Base-by-base conservation (phyloP, 1,140 invertebrate genomes). In the Pseudomyrmex flavicornis region DNA sequence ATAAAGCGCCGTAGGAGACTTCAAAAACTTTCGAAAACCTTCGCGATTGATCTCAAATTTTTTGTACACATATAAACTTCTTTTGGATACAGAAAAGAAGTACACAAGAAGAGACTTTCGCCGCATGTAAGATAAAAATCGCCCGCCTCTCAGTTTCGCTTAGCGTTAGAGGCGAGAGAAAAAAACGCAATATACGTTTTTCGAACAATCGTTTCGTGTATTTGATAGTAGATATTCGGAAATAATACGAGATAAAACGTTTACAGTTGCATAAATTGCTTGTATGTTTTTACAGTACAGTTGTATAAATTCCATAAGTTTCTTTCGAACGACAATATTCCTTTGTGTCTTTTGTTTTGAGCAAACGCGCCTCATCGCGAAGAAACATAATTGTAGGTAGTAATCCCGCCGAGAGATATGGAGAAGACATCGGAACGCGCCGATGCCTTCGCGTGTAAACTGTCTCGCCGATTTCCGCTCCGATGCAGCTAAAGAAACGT, bases 391-490 rank as follows among this genome's bases (percentile, higher is more conserved):
- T 75, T 75, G 59, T 15, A 50, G 10, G 59, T 35, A 75, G 7
- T 63, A 35, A 35, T 35, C 35, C 46, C 44, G 44, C n/a, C 1
- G 46, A 76, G 66, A 54, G 22, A 66, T 76, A 66, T 26, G 52
- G 26, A 35, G 35, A 44, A 56, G 9, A 77, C n/a, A 22, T 54
- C 13, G 74, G 26, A 66, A 66, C 62, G 48, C 62, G 48, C 26
- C 20, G 26, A 26, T 89, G 83, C 62, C 63, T 46, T 12, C 35
- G 17, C 44, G 20, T 68, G 62, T 70, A 69, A 66, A 69, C 54
- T 7, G 76, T 58, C 65, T 79, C 68, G 76, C 50, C 65, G 44
- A 79, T 80, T 80, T 80, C 76, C 76, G 76, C 66, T 35, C 54
- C 76, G 76, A 59, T 65, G 20, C 20, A 13, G 26, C 48, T n/a